Conservation (phyloP, 2,113 vertebrate genomes). For the Camelus bactrianus region DNA sequence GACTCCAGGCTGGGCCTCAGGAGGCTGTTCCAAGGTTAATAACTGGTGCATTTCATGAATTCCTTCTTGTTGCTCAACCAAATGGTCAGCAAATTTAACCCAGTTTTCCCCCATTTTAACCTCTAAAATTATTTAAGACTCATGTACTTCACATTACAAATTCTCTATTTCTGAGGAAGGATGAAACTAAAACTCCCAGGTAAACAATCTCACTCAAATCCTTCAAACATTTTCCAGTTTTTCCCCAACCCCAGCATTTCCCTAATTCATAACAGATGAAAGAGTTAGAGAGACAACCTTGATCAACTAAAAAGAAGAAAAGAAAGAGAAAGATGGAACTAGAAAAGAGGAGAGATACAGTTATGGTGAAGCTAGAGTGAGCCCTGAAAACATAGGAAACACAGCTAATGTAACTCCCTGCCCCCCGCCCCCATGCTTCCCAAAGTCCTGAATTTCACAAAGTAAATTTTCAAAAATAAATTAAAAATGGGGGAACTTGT, state of each 20-base stretch:
- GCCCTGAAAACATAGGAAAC: background rate
- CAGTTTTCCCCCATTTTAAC: constrained; percentile 34
- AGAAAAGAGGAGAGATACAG: background rate
- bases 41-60: background rate
- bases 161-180: background rate
- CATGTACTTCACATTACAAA: background rate
- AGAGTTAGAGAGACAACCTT: background rate
- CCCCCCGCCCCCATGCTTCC: background rate
- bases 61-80: constrained; percentile 41
- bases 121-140: constrained; percentile 3
- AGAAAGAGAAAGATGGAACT: background rate
- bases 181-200: background rate
- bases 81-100: background rate
- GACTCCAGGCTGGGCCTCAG: background rate
- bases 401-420: background rate
- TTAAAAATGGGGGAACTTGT: background rate
- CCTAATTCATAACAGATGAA: background rate
- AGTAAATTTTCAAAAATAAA: constrained; percentile 45
- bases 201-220: constrained; percentile 5
- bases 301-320: background rate
- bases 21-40: constrained; percentile 19
- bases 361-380: background rate
- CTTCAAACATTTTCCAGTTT: background rate
- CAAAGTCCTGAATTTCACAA: constrained; percentile 11
- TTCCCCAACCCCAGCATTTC: background rate